Evolutionary conservation across 2,797 vertebrate genomes (phyloP).

Genomic region (Ptychobarbus kaznakovi): DNA sequence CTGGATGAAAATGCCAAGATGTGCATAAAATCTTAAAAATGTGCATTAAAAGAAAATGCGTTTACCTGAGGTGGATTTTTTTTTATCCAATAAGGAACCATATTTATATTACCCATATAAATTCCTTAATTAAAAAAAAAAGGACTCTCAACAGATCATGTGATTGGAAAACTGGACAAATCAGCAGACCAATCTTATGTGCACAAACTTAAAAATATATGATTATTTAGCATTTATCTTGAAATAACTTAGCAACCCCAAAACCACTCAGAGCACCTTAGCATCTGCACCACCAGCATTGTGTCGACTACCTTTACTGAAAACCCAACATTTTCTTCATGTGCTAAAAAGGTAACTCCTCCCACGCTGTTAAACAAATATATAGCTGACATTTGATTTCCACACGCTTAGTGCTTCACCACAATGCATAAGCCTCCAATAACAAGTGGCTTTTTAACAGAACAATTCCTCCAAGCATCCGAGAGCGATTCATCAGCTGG

Average conservation of each 20-base stretch:
- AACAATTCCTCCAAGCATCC: conserved; percentile 31
- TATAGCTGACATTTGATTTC: conserved; percentile 28
- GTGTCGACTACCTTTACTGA: not conserved
- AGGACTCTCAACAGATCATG: no score
- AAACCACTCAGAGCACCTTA: not conserved
- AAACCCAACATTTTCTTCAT: not conserved
- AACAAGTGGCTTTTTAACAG: conserved; percentile 17
- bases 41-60: no score
- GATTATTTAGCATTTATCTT: not conserved
- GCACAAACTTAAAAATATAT: no score
- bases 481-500: conserved; percentile 13
- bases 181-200: no score
- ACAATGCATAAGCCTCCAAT: conserved; percentile 5
- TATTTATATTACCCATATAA: no score
- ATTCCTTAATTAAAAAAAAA: no score
- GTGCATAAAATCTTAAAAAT: no score
- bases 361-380: not conserved
- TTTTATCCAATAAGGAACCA: no score
- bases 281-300: not conserved
- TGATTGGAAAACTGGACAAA: no score
- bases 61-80: no score
- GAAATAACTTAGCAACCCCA: not conserved
- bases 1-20: no score
- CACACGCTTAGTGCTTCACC: not conserved
- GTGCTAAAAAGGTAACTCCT: not conserved